Evolutionary conservation across 2,888 invertebrate species (phyloP), one percentile per base, ranked within the genome.

Genomic region (Lasioglossum pauxillum): DNA sequence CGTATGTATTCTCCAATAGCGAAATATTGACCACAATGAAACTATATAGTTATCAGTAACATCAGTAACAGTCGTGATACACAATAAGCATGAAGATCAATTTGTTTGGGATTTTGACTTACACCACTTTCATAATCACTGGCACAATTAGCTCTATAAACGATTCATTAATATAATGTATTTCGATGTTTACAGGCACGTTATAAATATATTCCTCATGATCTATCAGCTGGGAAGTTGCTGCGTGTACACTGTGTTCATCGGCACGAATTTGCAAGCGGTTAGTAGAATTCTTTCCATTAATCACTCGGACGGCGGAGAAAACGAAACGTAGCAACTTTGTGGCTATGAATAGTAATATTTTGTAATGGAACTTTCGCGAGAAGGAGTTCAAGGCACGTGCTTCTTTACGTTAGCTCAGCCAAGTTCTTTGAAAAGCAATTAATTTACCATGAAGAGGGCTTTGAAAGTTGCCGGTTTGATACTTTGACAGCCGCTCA

Each of bases 201-300:
- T 97, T 12, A 97, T 97, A 41, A 98, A 98, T 93, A 95, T 96
- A 0, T 98, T 98, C 93, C 96, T 98, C 5, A 94, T 99, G 88
- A 96, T 98, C 79, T 99, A 99, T 92, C 99, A 99, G 95, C 96
- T 99, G 92, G 99, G 99, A 74, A 98, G 98, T 75, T 99, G 99
- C 95, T 99, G 99, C 95, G 99, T 99, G 2, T 99, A 99, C 95
- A 97, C 98, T 38, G 98, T 99, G 0, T 99, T 99, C 95, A 98
- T 99, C 75, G 97, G 99, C 0, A 97, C 97, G 85, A 99, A 98
- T 95, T 96, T 99, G n/a, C 96, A 97, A 93, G 96, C 95, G 90
- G 97, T 98, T 69, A 93, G 93, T 92, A 95, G 38, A 69, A 78
- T 38, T 69, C 14, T 49, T 71, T 41, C 49, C 44, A 75, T 64